Base-by-base conservation (phyloP, 2,797 vertebrate species). In the Loriculus beryllinus region DNA sequence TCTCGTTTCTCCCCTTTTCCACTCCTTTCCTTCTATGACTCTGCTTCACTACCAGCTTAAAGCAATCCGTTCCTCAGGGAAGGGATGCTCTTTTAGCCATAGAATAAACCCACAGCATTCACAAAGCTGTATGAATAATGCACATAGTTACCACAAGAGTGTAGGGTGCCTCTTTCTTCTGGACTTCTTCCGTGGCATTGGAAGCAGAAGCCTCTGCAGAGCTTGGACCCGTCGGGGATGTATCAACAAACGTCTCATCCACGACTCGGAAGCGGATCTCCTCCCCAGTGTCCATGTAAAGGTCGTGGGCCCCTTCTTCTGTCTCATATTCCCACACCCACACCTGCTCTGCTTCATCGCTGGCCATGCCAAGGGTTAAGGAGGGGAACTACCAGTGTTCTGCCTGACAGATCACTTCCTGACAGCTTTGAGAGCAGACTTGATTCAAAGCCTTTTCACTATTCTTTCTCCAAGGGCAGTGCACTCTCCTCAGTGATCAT, bases 241-340 rank as follows among this genome's bases (percentile, higher is more conserved):
- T 99, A 86, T 99, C 99, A 5, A 99, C 96, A 57, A 99, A 99
- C 3, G 98, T 97, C 93, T 99, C 99, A 2, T 99, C 99, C 22
- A 99, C 98, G 0, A 99, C 98, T 62, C 99, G 97, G 93, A 99
- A 99, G 49, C 99, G 98, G 94, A 99, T 98, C 94, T 99, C 99
- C 96, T 99, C 99, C 3, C 99, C 99, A 0, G 98, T 98, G 97
- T 99, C 99, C 99, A 99, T 99, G 97, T 99, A 99, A 90, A 99
- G 98, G 97, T 99, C 99, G 1, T 99, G 99, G 9, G 99, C 99
- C 1, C 99, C 99, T 92, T 99, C 99, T 25, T 99, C 99, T 0
- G 99, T 99, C 97, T 99, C 99, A 0, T 99, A 99, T 90, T 99
- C 99, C 99, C 99, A 99, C 22, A 99, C 98, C 99, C 99, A 99